Conservation (phyloP, 1,140 invertebrate species). For the Dendrolimus kikuchii region DNA sequence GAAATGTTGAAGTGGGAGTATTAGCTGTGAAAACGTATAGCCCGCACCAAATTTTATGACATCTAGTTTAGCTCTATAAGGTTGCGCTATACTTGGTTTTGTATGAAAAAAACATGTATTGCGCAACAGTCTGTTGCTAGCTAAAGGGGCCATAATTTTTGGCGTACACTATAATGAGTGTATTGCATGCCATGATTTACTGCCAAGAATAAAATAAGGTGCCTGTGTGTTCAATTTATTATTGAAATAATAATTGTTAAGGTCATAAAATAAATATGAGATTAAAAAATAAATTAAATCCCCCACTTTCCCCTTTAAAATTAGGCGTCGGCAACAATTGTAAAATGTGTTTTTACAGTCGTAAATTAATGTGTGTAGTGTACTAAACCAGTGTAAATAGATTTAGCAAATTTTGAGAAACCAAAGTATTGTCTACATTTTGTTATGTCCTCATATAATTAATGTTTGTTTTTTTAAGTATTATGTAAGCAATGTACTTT, state of each 20-base stretch:
- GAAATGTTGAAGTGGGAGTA: too few species aligned
- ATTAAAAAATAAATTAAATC: background rate
- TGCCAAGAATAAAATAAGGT: constrained; percentile 57
- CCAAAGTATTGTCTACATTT: constrained; percentile 47
- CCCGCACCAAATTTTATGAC: too few species aligned
- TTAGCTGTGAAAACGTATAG: too few species aligned
- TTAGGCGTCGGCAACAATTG: too few species aligned
- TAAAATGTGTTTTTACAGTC: too few species aligned
- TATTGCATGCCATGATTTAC: constrained; percentile 51
- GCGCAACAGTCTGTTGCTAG: too few species aligned
- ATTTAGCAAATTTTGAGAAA: constrained; percentile 31
- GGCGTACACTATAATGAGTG: background rate
- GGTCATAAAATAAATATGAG: background rate
- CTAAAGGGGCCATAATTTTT: too few species aligned
- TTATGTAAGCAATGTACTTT: constrained; percentile 21
- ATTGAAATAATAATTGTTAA: constrained; percentile 2
- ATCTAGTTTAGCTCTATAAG: too few species aligned
- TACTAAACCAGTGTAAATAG: constrained; percentile 13
- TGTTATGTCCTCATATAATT: constrained; percentile 12
- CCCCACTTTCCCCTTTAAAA: too few species aligned
- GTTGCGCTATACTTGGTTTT: too few species aligned
- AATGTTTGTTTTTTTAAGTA: constrained; percentile 16
- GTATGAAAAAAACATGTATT: too few species aligned
- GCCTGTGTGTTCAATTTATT: constrained; percentile 60
- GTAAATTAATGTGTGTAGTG: too few species aligned